Conservation (phyloP, 2,888 invertebrate species). For the Cantharis flavilabris region DNA sequence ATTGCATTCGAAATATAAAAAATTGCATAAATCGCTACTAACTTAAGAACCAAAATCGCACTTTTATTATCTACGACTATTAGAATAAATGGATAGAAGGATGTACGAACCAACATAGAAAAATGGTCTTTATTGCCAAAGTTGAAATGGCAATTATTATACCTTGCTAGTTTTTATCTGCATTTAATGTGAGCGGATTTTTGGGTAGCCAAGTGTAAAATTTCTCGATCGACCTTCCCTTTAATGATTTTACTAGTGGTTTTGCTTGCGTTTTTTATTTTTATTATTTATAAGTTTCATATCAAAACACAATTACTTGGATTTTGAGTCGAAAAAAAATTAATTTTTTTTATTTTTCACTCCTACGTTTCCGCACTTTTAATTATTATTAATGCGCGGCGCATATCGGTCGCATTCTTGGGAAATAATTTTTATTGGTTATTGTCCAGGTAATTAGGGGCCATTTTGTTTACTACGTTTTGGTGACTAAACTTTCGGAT, state of each 20-base stretch:
- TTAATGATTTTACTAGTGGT: slow-evolving; percentile 35
- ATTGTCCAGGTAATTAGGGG: not conserved
- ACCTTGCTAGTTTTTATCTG: slow-evolving; percentile 22
- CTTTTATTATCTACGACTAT: not conserved
- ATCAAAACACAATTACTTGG: not conserved
- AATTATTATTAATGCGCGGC: not conserved
- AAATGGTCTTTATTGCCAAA: slow-evolving; percentile 19
- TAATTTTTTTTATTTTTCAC: not conserved
- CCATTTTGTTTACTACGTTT: not conserved
- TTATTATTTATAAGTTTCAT: slow-evolving; percentile 6
- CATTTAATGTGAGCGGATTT: slow-evolving; percentile 28
- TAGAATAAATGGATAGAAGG: slow-evolving; percentile 10
- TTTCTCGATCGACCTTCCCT: slow-evolving; percentile 47
- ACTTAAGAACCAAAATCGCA: slow-evolving; percentile 28
- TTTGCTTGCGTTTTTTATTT: slow-evolving; percentile 14
- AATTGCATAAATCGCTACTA: slow-evolving; percentile 28
- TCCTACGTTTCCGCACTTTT: not conserved
- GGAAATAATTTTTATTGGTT: not conserved
- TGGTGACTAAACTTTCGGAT: not conserved
- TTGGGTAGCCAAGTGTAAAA: slow-evolving; percentile 45
- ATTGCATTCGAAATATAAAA: slow-evolving; percentile 28
- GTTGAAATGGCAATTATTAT: slow-evolving; percentile 26
- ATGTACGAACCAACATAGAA: not conserved
- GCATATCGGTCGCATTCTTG: not conserved
- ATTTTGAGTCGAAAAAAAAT: not conserved